Conservation (phyloP, 2,797 vertebrate species). For the Poecilia velifera region DNA sequence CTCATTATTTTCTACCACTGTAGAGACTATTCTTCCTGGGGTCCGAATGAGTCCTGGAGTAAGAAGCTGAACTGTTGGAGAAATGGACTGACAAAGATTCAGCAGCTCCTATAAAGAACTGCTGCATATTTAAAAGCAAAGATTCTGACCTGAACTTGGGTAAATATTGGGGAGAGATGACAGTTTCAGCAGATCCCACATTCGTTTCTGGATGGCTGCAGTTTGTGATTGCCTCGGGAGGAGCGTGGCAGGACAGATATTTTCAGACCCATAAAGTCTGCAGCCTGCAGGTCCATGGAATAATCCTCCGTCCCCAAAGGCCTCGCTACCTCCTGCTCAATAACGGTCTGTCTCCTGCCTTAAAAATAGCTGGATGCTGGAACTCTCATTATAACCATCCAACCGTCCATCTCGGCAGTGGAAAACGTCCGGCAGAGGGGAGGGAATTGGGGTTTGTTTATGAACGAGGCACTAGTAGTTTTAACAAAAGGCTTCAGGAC, state of each 20-base stretch:
- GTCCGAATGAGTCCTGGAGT: background rate
- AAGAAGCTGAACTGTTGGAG: background rate
- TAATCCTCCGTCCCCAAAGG: slow-evolving; percentile 74
- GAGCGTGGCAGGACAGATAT: slow-evolving; percentile 72
- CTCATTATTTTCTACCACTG: too few species aligned
- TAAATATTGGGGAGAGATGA: slow-evolving; percentile 65
- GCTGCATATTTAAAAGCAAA: background rate
- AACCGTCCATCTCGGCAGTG: slow-evolving; percentile 65
- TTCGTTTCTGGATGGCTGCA: slow-evolving; percentile 71
- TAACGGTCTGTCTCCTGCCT: slow-evolving; percentile 68
- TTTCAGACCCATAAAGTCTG: slow-evolving; percentile 80
- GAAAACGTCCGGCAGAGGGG: slow-evolving; percentile 64
- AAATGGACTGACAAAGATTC: background rate
- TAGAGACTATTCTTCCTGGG: too few species aligned
- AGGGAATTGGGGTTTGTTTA: slow-evolving; percentile 63
- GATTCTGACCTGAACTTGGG: slow-evolving; percentile 49
- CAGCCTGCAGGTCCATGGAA: slow-evolving; percentile 73
- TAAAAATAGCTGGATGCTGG: slow-evolving; percentile 76
- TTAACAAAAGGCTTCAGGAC: slow-evolving; percentile 42
- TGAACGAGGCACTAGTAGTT: slow-evolving; percentile 53
- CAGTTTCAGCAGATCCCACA: slow-evolving; percentile 73
- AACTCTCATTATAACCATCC: slow-evolving; percentile 77
- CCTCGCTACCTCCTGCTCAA: slow-evolving; percentile 69
- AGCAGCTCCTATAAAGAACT: background rate
- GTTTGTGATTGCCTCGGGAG: slow-evolving; percentile 73